These are phyloP conservation scores for Acropternis orthonyx DNA, from an alignment of 2,797 vertebrate genomes.

Conservation along the genomic window DNA sequence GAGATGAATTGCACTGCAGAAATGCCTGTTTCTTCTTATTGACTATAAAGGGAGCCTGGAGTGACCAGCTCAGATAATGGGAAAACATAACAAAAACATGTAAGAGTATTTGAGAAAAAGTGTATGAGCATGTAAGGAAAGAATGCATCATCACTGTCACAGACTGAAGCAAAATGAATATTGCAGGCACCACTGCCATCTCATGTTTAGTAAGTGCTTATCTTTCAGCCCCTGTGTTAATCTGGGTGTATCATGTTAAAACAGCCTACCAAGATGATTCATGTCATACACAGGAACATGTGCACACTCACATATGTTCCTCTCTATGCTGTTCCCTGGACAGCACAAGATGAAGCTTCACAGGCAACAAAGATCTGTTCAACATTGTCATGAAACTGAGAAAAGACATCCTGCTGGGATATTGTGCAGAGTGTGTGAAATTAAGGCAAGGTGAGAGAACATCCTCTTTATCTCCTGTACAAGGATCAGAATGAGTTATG, in stretches of 20 bases:
- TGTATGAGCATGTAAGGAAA: not conserved
- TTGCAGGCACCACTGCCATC: not conserved
- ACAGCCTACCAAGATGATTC: not conserved
- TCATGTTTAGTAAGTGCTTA: constrained; percentile 21
- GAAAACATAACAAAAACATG: not conserved
- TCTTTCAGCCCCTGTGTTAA: not conserved
- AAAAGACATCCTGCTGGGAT: constrained; percentile 74
- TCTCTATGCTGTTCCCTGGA: not conserved
- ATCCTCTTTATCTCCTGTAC: not conserved
- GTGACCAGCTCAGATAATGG: not conserved
- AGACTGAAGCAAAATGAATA: constrained; percentile 4
- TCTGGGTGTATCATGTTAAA: not conserved
- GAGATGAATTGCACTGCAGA: not conserved
- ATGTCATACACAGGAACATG: not conserved
- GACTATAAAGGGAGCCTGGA: not conserved
- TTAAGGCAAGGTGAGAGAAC: constrained; percentile 72
- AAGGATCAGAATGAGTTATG: not conserved
- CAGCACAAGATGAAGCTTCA: constrained; percentile 39
- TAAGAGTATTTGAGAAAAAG: not conserved
- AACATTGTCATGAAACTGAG: constrained; percentile 9
- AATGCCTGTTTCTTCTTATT: not conserved
- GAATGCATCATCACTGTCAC: not conserved
- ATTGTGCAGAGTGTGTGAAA: constrained; percentile 71
- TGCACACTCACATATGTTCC: not conserved
- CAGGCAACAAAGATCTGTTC: constrained; percentile 65